Evolutionary conservation across 2,797 vertebrate species (phyloP), one percentile per base, ranked within the genome.

Genomic region (Acanthopagrus latus): DNA sequence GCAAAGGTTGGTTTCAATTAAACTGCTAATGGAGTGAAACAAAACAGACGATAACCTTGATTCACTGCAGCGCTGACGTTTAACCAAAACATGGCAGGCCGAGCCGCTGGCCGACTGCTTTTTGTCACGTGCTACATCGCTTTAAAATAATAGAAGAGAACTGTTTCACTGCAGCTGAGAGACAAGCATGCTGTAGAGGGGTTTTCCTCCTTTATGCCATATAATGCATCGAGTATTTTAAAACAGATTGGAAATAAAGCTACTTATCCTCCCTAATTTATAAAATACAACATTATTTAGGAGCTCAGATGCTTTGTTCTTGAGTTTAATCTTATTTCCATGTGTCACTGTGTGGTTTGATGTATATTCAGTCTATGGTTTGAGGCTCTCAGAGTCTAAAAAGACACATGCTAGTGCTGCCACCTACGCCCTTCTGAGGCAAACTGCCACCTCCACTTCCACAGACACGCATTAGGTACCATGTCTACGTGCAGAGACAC

Each of bases 391-490:
- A 14, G 50, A 18, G 58, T 1, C 33, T 38, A 38, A 9, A 38
- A 38, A 38, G 0, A 71, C 11, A 63, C 56, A 43, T 73, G 79
- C 77, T 21, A 14, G 71, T 92, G 90, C 92, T 95, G 93, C 94
- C 94, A 89, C 78, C 93, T 93, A 89, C 91, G 62, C 54, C 33
- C 68, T 14, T 7, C 41, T 29, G 50, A 77, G 51, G 43, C 21
- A 38, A 0, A 86, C 69, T 83, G 62, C 88, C 8, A 16, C 52
- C 33, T 58, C n/a, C 21, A 48, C 7, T 5, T 43, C 23, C 5
- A 68, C 12, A 38, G 43, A 46, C 20, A 21, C 5, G 9, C 57
- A 59, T 14, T 10, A 23, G 5, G 7, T 62, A 14, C 41, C 11
- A 43, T 43, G 21, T 60, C 38, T 16, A n/a, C 38, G 38, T 38